phyloP scores from a whole-genome alignment of 2,113 vertebrate genomes.

The Eurypyga helias region DNA sequence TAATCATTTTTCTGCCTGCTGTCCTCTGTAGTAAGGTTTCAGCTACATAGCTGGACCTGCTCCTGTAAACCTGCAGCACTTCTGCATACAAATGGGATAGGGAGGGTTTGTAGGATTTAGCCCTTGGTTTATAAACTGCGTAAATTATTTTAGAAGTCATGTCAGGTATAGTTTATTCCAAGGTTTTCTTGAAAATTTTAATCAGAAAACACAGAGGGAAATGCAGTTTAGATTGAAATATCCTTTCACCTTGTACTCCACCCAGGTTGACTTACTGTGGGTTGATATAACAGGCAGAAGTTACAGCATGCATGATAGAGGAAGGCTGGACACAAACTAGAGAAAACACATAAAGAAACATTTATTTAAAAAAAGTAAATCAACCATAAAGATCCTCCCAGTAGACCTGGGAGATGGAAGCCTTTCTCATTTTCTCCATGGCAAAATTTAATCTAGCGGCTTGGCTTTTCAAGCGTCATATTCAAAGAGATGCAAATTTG shows the following conservation, averaged over 20 bases:
- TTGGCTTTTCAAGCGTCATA: constrained; percentile 87
- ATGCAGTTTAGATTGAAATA: constrained; percentile 77
- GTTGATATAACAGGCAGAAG: constrained; percentile 72
- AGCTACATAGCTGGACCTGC: background rate
- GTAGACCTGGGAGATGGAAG: constrained; percentile 82
- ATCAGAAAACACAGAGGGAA: constrained; percentile 83
- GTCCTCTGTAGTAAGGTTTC: constrained; percentile 61
- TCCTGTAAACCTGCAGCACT: background rate
- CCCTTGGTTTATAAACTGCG: constrained; percentile 59
- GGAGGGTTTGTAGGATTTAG: constrained; percentile 30
- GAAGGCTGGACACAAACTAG: constrained; percentile 77
- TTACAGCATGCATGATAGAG: constrained; percentile 72
- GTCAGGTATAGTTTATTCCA: constrained; percentile 81
- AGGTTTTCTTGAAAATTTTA: constrained; percentile 83
- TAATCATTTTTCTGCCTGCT: constrained; percentile 55
- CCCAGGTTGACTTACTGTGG: constrained; percentile 71
- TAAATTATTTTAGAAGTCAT: constrained; percentile 80
- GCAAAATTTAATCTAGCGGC: constrained; percentile 88
- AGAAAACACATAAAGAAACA: constrained; percentile 83
- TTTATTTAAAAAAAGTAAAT: constrained; percentile 86
- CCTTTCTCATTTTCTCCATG: constrained; percentile 88
- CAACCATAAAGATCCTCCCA: constrained; percentile 88
- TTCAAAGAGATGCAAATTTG: constrained; percentile 89
- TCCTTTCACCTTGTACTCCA: constrained; percentile 77
- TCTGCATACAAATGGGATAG: background rate